These are phyloP conservation scores for Cryptoblepharus egeriae DNA, from an alignment of 2,797 vertebrate species.

Conservation along the genomic window DNA sequence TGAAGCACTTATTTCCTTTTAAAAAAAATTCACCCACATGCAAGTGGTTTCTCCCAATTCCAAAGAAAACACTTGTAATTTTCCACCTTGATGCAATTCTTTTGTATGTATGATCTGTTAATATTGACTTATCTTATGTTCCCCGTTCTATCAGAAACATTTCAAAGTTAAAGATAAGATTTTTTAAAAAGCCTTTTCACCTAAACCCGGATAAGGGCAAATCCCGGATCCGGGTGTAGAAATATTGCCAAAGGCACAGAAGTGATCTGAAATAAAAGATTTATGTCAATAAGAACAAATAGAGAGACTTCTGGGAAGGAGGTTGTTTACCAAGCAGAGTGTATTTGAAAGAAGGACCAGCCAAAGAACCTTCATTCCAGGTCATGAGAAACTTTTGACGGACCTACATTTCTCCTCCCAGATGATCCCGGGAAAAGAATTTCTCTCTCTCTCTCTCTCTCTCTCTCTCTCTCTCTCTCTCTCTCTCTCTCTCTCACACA, in stretches of 20 bases:
- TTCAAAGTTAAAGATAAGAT: constrained; percentile 10
- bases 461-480: too few relatives aligned
- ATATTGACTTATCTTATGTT: constrained; percentile 41
- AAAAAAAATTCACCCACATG: neutral
- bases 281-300: constrained; percentile 28
- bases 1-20: too few relatives aligned
- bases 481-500: too few relatives aligned
- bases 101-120: constrained; percentile 7
- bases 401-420: neutral
- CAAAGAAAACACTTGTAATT: neutral
- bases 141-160: neutral
- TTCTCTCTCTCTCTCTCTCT: too few relatives aligned
- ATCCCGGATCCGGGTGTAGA: constrained; percentile 28
- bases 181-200: constrained; percentile 36
- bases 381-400: neutral
- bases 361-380: neutral
- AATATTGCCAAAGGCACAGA: constrained; percentile 24
- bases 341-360: neutral
- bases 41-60: neutral
- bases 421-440: too few relatives aligned
- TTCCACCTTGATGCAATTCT: constrained; percentile 17
- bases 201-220: constrained; percentile 42
- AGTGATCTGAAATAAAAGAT: constrained; percentile 13
- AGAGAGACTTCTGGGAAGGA: constrained; percentile 30
- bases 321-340: neutral